These are phyloP conservation scores for Caerostris extrusa DNA, from an alignment of 1,140 invertebrate species.

Conservation along the genomic window DNA sequence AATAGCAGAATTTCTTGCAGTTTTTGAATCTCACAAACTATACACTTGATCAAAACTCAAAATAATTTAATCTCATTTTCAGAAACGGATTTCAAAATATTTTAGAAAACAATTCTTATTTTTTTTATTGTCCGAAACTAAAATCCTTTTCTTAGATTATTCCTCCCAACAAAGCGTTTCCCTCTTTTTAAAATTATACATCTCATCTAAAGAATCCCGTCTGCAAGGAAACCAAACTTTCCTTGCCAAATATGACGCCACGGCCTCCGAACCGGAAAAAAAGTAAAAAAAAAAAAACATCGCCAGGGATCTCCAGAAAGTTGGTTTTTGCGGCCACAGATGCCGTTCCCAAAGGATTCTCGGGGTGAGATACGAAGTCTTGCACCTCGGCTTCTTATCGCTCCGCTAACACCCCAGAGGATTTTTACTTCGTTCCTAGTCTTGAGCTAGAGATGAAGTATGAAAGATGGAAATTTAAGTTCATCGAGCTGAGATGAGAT, in stretches of 20 bases:
- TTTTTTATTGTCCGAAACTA: too few species aligned
- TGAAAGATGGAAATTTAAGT: too few species aligned
- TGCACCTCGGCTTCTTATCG: background rate
- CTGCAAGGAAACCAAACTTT: background rate
- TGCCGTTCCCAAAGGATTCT: background rate
- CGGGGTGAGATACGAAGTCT: background rate
- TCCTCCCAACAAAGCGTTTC: conserved; percentile 3
- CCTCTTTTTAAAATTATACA: background rate
- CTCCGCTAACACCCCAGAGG: background rate
- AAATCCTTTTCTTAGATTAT: background rate
- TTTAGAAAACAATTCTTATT: too few species aligned
- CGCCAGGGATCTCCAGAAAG: background rate
- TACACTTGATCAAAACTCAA: too few species aligned
- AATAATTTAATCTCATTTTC: too few species aligned
- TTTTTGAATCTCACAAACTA: too few species aligned
- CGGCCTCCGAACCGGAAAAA: background rate
- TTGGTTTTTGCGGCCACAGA: background rate
- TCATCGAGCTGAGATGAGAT: too few species aligned
- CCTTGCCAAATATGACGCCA: background rate
- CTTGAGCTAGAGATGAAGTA: too few species aligned
- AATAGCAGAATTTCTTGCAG: too few species aligned
- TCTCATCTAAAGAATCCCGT: background rate
- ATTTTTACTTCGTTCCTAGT: background rate
- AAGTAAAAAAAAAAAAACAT: background rate
- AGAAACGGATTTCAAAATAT: too few species aligned